Base-by-base conservation (phyloP, 1,140 invertebrate species). In the Matsumurasca onukii region DNA sequence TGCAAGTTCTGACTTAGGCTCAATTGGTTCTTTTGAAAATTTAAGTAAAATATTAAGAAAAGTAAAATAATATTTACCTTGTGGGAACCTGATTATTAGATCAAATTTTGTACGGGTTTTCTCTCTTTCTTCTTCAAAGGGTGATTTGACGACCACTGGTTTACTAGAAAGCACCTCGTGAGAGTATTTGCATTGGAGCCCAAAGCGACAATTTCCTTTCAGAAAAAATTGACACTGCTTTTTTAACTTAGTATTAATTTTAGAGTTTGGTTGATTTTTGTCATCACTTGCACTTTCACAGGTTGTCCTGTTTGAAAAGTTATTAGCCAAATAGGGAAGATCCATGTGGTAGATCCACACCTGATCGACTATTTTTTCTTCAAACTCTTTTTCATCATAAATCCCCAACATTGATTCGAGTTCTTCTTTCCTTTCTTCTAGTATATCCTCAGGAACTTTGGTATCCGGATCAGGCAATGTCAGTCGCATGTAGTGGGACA, bases 31-130 rank as follows among this genome's bases (percentile, higher is more conserved):
- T n/a, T n/a, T n/a, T n/a, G n/a, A n/a, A n/a, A n/a, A n/a, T n/a
- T n/a, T n/a, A n/a, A n/a, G n/a, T n/a, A n/a, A n/a, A n/a, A n/a
- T n/a, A n/a, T n/a, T n/a, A n/a, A n/a, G n/a, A n/a, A n/a, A n/a
- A n/a, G n/a, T n/a, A n/a, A n/a, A n/a, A n/a, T n/a, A n/a, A n/a
- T 66, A 72, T 13, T 69, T 86, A 77, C 86, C 83, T 70, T 84
- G 80, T 3, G 87, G 84, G 81, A 92, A 91, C 73, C 89, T 82
- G 75, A 92, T 84, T 84, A 91, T 90, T 74, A 92, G 80, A 72
- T 85, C 83, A 78, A 87, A 89, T 59, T 77, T 72, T 74, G 73
- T 77, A 30, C 30, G 31, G 30, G 66, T 61, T 66, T 75, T 29
- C 25, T 65, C 30, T 2, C 22, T 24, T n/a, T 13, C 71, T 48